Base-by-base conservation (phyloP, 2,797 vertebrate genomes). In the Sebastes itinus region DNA sequence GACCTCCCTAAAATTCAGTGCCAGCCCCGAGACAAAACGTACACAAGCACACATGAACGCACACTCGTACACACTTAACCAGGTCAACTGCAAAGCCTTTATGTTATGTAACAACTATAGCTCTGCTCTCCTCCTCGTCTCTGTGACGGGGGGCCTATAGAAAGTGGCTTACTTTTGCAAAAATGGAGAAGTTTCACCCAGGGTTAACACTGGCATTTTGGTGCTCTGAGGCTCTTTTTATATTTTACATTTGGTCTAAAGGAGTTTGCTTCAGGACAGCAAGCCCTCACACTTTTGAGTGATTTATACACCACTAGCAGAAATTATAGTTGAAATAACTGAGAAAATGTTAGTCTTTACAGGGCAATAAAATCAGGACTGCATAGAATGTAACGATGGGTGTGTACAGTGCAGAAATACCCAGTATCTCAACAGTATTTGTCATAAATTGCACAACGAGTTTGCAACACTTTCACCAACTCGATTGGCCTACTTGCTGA, bases 51-150 rank as follows among this genome's bases (percentile, higher is more conserved):
- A 72, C 33, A 72, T 23, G 59, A 63, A 46, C 4, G 0, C 60
- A 67, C 65, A 30, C 56, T n/a, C 46, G 16, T 23, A 86, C 61
- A 84, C 83, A 82, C 63, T 70, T 59, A 90, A 81, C 59, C 73
- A 63, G 85, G 82, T 88, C 88, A 88, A 77, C 72, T 52, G 71
- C 72, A 60, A 76, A 89, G 67, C 78, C 30, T 72, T 77, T 30
- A 56, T 55, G 78, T 92, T 92, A 92, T 67, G 83, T 56, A 94
- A 93, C 83, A 79, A 35, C 81, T 73, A 71, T 27, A 79, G 62
- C 66, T 78, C 73, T 32, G 56, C 71, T 75, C 73, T 62, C 30
- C 60, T 60, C 33, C 62, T 74, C 13, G 3, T 42, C 61, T 75
- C 32, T 65, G 16, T 67, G 38, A 28, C 14, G 14, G 49, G 55